Conservation (phyloP, 2,113 vertebrate genomes). For the Pseudopipra pipra region DNA sequence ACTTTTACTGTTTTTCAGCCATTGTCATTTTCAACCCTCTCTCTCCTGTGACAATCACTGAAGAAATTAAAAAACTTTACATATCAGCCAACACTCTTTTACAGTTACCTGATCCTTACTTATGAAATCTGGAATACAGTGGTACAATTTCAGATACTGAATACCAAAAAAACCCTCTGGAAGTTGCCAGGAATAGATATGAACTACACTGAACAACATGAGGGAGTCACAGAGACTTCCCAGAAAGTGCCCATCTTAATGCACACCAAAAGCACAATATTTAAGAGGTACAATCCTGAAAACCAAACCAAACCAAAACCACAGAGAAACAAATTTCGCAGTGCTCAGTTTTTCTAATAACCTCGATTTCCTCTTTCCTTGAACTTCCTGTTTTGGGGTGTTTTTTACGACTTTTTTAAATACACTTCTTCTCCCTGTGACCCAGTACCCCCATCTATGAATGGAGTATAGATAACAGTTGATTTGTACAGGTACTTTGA, state of each 20-base stretch:
- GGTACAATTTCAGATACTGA: conserved; percentile 52
- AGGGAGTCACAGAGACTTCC: background rate
- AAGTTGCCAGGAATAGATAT: conserved; percentile 24
- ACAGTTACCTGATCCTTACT: conserved; percentile 65
- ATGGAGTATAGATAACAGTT: background rate
- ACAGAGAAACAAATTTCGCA: background rate
- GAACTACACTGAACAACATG: background rate
- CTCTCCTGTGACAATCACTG: conserved; percentile 53
- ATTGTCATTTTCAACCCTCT: conserved; percentile 33
- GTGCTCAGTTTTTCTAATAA: background rate
- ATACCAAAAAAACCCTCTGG: conserved; percentile 40
- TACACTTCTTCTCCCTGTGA: background rate
- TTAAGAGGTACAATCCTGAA: background rate
- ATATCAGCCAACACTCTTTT: conserved; percentile 65
- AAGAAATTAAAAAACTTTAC: conserved; percentile 60
- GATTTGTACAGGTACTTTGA: background rate
- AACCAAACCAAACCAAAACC: background rate
- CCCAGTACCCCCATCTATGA: background rate
- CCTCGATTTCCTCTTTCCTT: background rate
- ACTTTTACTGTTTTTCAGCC: conserved; percentile 57
- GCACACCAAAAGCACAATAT: background rate
- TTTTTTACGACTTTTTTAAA: background rate
- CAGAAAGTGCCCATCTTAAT: background rate
- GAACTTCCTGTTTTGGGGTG: background rate
- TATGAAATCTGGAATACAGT: conserved; percentile 62